Evolutionary conservation across 2,113 vertebrate species (phyloP), one percentile per base, ranked within the genome.

Genomic region (Cygnus buccinator): DNA sequence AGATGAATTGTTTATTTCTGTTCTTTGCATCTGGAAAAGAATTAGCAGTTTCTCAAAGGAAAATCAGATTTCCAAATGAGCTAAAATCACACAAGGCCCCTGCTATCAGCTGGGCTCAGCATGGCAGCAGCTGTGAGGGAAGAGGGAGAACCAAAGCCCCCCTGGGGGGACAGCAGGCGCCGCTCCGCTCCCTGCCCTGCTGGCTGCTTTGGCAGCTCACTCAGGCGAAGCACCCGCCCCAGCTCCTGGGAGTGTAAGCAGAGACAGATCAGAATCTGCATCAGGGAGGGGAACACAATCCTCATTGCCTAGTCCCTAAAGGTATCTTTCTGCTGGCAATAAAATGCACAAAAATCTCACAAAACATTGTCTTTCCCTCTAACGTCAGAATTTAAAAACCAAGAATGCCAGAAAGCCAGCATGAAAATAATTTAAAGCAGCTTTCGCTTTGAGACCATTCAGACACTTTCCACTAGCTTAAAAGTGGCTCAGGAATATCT

Each of bases 191-290:
- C 44, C 10, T 44, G 72, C 50, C 43, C 72, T 52, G 65, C 70
- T 4, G 5, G 72, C 82, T 0, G 0, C 65, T 74, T 26, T 9
- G 79, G 48, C 54, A 54, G 63, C 71, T 96, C 41, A 1, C 2
- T 57, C 54, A 48, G 67, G 48, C 2, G 55, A 43, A 90, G 20
- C 2, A 3, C 77, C 81, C 31, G 33, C 43, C 54, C n/a, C 61
- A 75, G 75, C 87, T 91, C 94, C 94, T 29, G 4, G 83, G 52
- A 80, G 44, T 5, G 70, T 96, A 98, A 98, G 33, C 37, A 86
- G 94, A 97, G 91, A 96, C 63, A 88, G 68, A 33, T 25, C n/a
- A 3, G 79, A 95, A 96, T 97, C 73, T 98, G 93, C 91, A 97
- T 97, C 93, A 96, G 89, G 77, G 86, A 90, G 28, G n/a, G 95